Conservation (phyloP, 2,888 invertebrate species). For the Mactromeris polynyma region DNA sequence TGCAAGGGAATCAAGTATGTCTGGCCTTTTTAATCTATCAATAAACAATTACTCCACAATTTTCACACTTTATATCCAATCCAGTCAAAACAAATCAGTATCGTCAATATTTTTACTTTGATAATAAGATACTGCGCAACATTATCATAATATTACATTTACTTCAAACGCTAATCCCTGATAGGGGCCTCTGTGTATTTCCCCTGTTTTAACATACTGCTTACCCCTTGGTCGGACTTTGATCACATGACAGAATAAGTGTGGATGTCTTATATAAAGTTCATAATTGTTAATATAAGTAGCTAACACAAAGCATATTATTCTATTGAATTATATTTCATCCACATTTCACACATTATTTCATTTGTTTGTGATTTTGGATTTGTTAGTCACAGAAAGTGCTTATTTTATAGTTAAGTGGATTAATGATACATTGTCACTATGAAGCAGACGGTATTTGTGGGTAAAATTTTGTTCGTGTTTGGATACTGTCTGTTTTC, state of each 20-base stretch:
- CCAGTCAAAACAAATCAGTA: neutral
- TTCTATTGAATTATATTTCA: neutral
- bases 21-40: neutral
- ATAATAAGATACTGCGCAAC: neutral
- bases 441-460: neutral
- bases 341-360: neutral
- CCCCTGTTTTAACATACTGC: neutral
- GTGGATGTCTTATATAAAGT: neutral
- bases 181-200: slow-evolving; percentile 31
- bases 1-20: neutral
- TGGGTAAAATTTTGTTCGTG: neutral
- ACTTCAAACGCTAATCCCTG: slow-evolving; percentile 17
- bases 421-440: neutral
- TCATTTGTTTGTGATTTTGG: neutral
- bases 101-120: neutral
- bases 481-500: neutral
- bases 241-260: neutral
- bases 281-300: neutral
- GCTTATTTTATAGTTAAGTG: neutral
- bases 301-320: neutral
- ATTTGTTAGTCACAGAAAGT: neutral
- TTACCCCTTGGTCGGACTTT: neutral
- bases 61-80: neutral
- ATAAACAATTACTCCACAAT: neutral
- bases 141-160: neutral